These are phyloP conservation scores for Neostethus bicornis DNA, from an alignment of 2,797 vertebrate genomes.

Conservation along the genomic window DNA sequence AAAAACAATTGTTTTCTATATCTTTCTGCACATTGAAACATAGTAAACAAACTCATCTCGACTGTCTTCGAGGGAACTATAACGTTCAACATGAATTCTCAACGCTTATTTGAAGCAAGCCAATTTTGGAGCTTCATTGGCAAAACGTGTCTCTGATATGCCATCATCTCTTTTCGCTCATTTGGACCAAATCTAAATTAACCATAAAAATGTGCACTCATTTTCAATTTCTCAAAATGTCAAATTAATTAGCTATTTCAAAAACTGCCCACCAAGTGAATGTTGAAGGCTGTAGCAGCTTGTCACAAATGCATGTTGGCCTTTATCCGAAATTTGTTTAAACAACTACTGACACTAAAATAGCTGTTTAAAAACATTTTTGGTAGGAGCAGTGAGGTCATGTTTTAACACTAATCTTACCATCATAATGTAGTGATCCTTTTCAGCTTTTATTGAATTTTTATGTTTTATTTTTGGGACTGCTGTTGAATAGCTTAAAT, in stretches of 20 bases:
- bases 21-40: constrained; percentile 17
- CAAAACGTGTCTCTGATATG: constrained; percentile 14
- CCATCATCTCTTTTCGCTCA: constrained; percentile 35
- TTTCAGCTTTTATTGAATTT: neutral
- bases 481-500: constrained; percentile 24
- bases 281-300: constrained; percentile 19
- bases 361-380: constrained; percentile 5
- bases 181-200: constrained; percentile 33
- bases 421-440: neutral
- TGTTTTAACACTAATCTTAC: constrained; percentile 25
- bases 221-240: constrained; percentile 41
- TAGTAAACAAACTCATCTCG: constrained; percentile 18
- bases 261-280: constrained; percentile 27
- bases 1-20: neutral
- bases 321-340: constrained; percentile 11
- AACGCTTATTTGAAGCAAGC: constrained; percentile 26
- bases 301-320: constrained; percentile 31
- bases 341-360: constrained; percentile 9
- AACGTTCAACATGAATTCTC: constrained; percentile 13
- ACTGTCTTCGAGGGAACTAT: constrained; percentile 8
- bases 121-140: constrained; percentile 7
- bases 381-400: constrained; percentile 15
- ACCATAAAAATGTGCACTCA: constrained; percentile 29
- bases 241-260: constrained; percentile 52
- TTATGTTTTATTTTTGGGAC: neutral